Evolutionary conservation across 1,140 invertebrate species (phyloP), one percentile per base, ranked within the genome.

Genomic region (Trichonephila clavipes): DNA sequence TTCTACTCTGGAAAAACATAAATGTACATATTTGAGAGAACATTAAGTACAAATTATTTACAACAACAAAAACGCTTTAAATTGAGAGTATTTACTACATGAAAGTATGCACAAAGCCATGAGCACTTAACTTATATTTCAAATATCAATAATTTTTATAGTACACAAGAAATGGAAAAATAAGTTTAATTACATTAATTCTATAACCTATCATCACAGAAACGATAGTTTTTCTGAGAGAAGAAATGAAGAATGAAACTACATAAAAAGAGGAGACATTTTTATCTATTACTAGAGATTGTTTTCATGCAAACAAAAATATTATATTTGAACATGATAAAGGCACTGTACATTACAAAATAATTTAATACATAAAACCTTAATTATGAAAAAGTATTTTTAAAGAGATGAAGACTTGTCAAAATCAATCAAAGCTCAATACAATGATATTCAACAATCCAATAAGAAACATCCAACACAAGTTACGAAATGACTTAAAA

Each of bases 21-120:
- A 77, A 77, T 77, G 28, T 77, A 77, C 34, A 77, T 12, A 77
- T 16, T 28, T 2, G 28, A 14, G 72, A 77, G 28, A 18, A 77
- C 72, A 77, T 77, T 77, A 77, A 77, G 72, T 40, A 77, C 72
- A 77, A 2, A 40, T 34, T 77, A 77, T 77, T 77, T 77, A 77
- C 72, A 77, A 77, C 72, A 77, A 40, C 28, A 28, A 77, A 77
- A 40, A 77, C 14, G 72, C 72, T 19, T 77, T 24, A 8, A 77
- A 8, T 77, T 64, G 62, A 64, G 18, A 64, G 21, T 19, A 64
- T 64, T 18, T 64, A 6, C 28, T 77, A 6, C 34, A 40, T 40
- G 72, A 77, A 77, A 69, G 18, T 77, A 77, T 40, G 16, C 28
- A 77, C 72, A 19, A 77, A 40, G 28, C 16, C 14, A 77, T 8